Conservation (phyloP, 2,113 vertebrate genomes). For the Azemiops feae region DNA sequence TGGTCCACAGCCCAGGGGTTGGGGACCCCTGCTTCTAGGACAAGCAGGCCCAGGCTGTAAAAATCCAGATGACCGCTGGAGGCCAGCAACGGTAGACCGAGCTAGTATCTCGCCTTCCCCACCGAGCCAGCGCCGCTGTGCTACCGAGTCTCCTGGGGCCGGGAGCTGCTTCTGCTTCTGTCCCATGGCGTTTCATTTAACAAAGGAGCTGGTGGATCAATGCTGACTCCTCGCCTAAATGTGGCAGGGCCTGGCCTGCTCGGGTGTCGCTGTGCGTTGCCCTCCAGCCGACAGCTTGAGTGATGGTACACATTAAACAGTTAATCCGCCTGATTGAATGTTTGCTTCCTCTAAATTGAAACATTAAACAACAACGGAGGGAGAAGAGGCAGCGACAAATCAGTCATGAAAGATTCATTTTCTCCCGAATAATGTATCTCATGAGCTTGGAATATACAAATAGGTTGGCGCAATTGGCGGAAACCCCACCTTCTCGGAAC, state of each 20-base stretch:
- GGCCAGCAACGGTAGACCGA: neutral
- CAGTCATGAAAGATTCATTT: constrained; percentile 77
- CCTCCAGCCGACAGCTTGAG: constrained; percentile 93
- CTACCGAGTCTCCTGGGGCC: neutral
- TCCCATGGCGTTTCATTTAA: constrained; percentile 1
- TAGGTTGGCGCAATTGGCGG: constrained; percentile 36
- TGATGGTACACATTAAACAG: constrained; percentile 97
- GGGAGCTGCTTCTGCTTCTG: neutral
- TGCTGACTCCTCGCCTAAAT: constrained; percentile 24
- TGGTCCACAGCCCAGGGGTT: too few species aligned
- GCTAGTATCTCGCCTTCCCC: too few species aligned
- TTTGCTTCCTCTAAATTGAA: constrained; percentile 99
- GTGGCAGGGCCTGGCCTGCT: neutral
- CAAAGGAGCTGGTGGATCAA: constrained; percentile 23
- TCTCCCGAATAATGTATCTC: constrained; percentile 63
- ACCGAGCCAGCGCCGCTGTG: neutral
- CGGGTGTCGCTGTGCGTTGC: constrained; percentile 60
- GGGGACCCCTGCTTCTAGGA: too few species aligned
- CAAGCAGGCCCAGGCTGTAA: neutral
- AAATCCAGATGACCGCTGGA: neutral
- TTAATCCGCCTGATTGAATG: constrained; percentile 99
- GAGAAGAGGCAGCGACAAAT: constrained; percentile 72
- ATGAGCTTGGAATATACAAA: constrained; percentile 53
- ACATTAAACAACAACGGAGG: constrained; percentile 94
- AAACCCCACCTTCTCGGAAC: constrained; percentile 8